A percentile compares a stretch with the other conserved stretches of the same genome.
These are phyloP conservation scores for Corythornis vintsioides DNA, from an alignment of 2,113 vertebrate genomes.

Conservation along the genomic window DNA sequence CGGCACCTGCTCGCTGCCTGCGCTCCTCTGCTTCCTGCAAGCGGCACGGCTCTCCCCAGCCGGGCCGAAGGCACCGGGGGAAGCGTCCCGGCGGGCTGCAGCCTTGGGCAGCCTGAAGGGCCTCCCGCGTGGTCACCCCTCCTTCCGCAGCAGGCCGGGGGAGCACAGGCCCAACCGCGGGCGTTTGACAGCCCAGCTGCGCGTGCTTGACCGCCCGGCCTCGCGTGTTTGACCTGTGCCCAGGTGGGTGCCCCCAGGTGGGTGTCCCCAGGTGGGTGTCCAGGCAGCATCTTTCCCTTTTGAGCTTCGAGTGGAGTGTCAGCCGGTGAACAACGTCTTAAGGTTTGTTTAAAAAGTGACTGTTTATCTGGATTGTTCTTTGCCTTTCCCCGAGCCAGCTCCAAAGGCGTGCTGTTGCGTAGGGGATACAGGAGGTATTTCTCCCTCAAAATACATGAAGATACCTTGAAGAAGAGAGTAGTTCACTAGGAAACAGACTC, in stretches of 20 bases:
- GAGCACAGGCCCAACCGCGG: fast-evolving
- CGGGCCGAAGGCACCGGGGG: background rate
- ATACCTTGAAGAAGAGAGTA: background rate
- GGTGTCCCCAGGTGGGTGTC: too few species aligned
- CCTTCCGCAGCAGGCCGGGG: fast-evolving
- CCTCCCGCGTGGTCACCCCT: background rate
- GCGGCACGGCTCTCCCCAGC: fast-evolving
- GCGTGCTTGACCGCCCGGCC: too few species aligned
- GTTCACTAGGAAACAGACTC: background rate
- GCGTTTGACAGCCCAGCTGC: too few species aligned
- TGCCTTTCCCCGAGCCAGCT: background rate
- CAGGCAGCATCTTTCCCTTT: background rate
- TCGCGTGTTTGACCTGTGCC: too few species aligned
- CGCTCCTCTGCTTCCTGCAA: background rate
- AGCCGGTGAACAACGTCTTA: background rate
- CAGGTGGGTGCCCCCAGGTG: too few species aligned
- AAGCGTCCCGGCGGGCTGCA: background rate
- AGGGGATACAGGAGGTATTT: background rate
- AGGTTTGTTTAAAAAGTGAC: background rate
- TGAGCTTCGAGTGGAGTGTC: background rate
- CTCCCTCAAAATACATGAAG: background rate
- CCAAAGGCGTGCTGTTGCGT: background rate
- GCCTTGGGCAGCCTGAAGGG: fast-evolving
- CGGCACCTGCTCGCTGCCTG: background rate
- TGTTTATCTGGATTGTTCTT: background rate